These are phyloP conservation scores for Argyresthia albistria DNA, from an alignment of 2,888 invertebrate genomes.

Conservation along the genomic window DNA sequence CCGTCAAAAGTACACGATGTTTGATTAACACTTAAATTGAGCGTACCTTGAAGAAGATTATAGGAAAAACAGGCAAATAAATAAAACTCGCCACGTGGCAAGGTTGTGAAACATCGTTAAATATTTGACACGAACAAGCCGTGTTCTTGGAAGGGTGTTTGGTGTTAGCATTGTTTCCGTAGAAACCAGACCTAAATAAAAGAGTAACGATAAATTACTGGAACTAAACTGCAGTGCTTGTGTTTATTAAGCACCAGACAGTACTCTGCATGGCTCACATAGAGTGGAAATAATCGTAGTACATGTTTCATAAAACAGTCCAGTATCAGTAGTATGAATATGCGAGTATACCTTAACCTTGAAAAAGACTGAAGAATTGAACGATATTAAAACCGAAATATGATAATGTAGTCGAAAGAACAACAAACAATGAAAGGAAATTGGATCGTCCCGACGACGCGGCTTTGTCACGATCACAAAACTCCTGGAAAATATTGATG, in stretches of 20 bases:
- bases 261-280: too few species aligned
- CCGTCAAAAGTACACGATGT: not conserved
- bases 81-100: not conserved
- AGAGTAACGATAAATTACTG: not conserved
- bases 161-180: not conserved
- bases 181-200: slow-evolving; percentile 1
- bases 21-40: not conserved
- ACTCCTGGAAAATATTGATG: too few species aligned
- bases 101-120: not conserved
- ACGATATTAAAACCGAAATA: not conserved
- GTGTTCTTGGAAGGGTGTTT: not conserved
- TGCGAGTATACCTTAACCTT: not conserved
- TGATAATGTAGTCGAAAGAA: too few species aligned
- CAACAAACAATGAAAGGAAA: too few species aligned
- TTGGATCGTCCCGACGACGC: too few species aligned
- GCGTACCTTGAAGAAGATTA: not conserved
- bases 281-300: too few species aligned
- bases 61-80: not conserved
- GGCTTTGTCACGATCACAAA: too few species aligned
- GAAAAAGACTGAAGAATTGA: not conserved
- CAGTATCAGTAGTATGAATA: too few species aligned
- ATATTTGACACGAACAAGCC: not conserved
- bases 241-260: too few species aligned
- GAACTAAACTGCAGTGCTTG: too few species aligned
- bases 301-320: too few species aligned